Percentiles rank a stretch among this genome's conserved stretches.
Evolutionary conservation across 2,797 vertebrate species (phyloP).

Genomic region (Pempheris klunzingeri): DNA sequence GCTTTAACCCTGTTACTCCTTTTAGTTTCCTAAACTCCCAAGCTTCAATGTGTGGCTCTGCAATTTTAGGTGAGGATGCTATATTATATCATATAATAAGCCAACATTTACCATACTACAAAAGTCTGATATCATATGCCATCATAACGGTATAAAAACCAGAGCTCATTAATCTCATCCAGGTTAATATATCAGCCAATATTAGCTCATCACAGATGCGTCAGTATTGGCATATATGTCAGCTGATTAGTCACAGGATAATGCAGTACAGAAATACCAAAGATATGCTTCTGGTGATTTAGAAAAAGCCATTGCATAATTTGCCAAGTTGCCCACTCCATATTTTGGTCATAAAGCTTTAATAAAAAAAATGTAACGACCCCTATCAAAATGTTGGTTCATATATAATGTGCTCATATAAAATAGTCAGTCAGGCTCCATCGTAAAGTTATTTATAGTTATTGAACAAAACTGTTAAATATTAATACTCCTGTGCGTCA

Average conservation of each 20-base stretch:
- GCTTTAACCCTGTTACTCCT: no score
- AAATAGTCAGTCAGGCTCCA: neutral
- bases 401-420: neutral
- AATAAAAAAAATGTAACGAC: neutral
- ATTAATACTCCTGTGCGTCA: neutral
- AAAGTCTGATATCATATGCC: neutral
- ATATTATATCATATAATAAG: neutral
- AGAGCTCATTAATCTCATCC: neutral
- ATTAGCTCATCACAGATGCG: constrained; percentile 2
- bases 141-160: neutral
- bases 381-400: neutral
- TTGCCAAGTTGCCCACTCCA: neutral
- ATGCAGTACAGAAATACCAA: neutral
- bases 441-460: neutral
- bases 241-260: neutral
- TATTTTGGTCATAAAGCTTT: neutral
- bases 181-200: neutral
- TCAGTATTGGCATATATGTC: neutral
- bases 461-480: neutral
- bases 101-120: neutral
- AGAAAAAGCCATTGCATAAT: neutral
- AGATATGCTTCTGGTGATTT: neutral
- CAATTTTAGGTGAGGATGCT: constrained; percentile 8
- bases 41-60: neutral
- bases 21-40: no score